Percentiles rank a stretch among this genome's conserved stretches.
These are phyloP conservation scores for Halisarca cf. caerulea DNA, from an alignment of 37 sponge, comb jelly and placozoan genomes.

Conservation along the genomic window DNA sequence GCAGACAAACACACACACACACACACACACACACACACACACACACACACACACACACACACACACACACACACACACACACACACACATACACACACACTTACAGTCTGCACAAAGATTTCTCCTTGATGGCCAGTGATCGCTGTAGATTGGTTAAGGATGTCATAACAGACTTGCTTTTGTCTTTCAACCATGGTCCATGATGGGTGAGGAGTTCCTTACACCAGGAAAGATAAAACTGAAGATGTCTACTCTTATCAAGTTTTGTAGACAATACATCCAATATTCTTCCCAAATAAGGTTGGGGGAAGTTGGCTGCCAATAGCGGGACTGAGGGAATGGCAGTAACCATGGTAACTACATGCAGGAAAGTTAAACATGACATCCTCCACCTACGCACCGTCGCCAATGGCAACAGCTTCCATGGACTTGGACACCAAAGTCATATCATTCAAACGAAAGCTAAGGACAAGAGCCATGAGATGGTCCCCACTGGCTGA, in stretches of 20 bases:
- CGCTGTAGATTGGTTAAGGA: constrained; percentile 66
- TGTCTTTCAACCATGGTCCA: constrained; percentile 47
- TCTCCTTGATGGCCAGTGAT: constrained; percentile 54
- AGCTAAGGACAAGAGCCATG: constrained; percentile 71
- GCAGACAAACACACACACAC: too few relatives aligned
- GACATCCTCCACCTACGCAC: constrained; percentile 27
- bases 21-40: too few relatives aligned
- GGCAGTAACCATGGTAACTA: neutral
- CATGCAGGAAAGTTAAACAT: neutral
- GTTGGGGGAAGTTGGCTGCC: constrained; percentile 37
- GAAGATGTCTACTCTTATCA: constrained; percentile 65
- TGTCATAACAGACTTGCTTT: constrained; percentile 14
- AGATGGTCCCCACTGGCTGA: constrained; percentile 26
- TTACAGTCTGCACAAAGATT: constrained; percentile 70
- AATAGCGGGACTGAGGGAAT: constrained; percentile 49
- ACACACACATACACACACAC: neutral
- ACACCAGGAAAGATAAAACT: constrained; percentile 89
- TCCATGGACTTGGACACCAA: constrained; percentile 73
- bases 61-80: neutral
- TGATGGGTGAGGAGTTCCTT: constrained; percentile 51
- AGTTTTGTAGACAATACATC: constrained; percentile 56
- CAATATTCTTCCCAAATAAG: constrained; percentile 61
- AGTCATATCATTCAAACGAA: constrained; percentile 71
- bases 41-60: too few relatives aligned
- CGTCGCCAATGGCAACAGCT: constrained; percentile 55